Evolutionary conservation across 2,797 vertebrate genomes (phyloP), one percentile per base, ranked within the genome.

Genomic region (Adelosebastes latens): DNA sequence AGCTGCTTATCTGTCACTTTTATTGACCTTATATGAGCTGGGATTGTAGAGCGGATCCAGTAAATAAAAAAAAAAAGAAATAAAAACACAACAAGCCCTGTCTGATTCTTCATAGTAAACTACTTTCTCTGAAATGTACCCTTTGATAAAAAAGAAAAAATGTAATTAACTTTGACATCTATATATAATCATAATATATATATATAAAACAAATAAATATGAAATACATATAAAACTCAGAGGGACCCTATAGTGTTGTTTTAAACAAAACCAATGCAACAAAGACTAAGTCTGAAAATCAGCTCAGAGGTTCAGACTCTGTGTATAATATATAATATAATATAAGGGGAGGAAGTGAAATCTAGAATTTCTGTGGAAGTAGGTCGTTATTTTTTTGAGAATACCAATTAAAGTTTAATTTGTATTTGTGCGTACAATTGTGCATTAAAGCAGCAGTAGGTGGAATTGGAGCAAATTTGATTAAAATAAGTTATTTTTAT

Each of bases 1-100:
- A 69, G 1, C 6, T 52, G 14, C 53, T 82, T 31, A 77, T 80
- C 36, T 61, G 16, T 13, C 4, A 7, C 12, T 49, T 84, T 79
- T 80, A 70, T 55, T 36, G 72, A 12, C 32, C 49, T 52, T 1
- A 52, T 69, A 46, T 12, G 36, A 81, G 16, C 25, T 46, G 10
- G 3, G 6, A 34, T 8, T 24, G 36, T 77, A 69, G 84, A 85
- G 34, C 46, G 32, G 55, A 46, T 60, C 25, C 24, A 16, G 13
- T n/a, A 24, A 20, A 25, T 24, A 1, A 64, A n/a, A 62, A 36
- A 79, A 34, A 42, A n/a, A 24, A 31, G 67, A 36, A 6, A 7
- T 5, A 5, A 16, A 32, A 42, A 14, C 14, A 42, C 39, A 6
- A 42, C 39, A 42, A 16, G 4, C 18, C 3, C 2, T 12, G 0